phyloP scores from a whole-genome alignment of 1,140 invertebrate species.

The Drosophila saltans region DNA sequence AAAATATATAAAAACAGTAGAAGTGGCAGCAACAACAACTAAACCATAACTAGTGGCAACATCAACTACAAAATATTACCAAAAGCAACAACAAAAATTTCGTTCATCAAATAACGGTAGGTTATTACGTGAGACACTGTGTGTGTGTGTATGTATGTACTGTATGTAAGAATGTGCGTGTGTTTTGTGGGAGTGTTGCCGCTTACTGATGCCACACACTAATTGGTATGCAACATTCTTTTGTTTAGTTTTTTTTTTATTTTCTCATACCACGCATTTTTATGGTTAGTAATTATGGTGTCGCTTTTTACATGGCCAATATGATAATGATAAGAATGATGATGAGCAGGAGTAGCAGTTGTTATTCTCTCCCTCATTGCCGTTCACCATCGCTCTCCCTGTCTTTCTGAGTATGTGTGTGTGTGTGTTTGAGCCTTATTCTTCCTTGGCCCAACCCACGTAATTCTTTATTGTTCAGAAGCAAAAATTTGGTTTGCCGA shows the following conservation, averaged over 20 bases:
- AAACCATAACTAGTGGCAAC: slow-evolving; percentile 16
- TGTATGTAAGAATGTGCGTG: slow-evolving; percentile 1
- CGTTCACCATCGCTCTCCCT: background rate
- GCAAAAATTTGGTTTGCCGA: slow-evolving; percentile 35
- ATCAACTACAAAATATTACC: background rate
- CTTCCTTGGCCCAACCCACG: slow-evolving; percentile 40
- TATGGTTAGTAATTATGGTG: slow-evolving; percentile 63
- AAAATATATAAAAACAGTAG: slow-evolving; percentile 47
- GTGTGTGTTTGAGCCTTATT: slow-evolving; percentile 18
- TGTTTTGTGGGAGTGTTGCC: slow-evolving; percentile 34
- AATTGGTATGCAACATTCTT: slow-evolving; percentile 64
- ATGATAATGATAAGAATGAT: slow-evolving; percentile 24
- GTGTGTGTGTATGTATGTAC: background rate
- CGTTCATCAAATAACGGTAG: slow-evolving; percentile 58
- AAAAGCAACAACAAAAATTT: slow-evolving; percentile 30
- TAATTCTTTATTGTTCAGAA: slow-evolving; percentile 49
- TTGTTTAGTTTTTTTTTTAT: slow-evolving; percentile 27
- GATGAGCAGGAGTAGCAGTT: slow-evolving; percentile 19
- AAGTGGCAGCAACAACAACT: slow-evolving; percentile 28
- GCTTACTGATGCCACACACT: slow-evolving; percentile 53
- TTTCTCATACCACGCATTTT: slow-evolving; percentile 50
- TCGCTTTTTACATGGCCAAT: slow-evolving; percentile 49
- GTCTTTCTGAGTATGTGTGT: slow-evolving; percentile 18
- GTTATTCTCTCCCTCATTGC: background rate
- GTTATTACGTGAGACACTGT: slow-evolving; percentile 54